Percentiles rank a stretch among this genome's conserved stretches.
Evolutionary conservation across 2,888 invertebrate genomes (phyloP).

Genomic region (Strigamia maritima): DNA sequence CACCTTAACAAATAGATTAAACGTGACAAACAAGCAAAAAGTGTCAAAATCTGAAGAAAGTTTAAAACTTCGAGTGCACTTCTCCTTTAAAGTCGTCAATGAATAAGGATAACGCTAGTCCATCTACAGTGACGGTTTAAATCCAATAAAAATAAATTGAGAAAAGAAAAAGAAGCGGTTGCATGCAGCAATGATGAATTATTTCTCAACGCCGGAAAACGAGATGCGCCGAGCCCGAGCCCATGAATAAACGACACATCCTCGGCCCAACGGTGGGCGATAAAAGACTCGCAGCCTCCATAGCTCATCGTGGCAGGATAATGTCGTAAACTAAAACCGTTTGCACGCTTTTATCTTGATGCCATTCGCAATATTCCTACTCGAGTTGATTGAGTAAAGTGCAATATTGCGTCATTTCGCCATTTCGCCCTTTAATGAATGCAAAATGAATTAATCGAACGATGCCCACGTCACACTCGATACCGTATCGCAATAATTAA

Average conservation of each 20-base stretch:
- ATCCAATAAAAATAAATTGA: not conserved
- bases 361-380: not conserved
- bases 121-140: not conserved
- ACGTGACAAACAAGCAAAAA: not conserved
- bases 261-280: not conserved
- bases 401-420: not conserved
- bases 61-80: no score
- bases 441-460: not conserved
- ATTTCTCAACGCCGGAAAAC: not conserved
- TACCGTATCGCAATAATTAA: no score
- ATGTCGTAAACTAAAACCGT: not conserved
- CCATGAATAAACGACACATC: not conserved
- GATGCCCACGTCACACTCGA: no score
- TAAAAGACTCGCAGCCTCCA: not conserved
- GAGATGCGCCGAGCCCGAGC: not conserved
- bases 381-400: not conserved
- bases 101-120: not conserved
- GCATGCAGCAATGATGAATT: not conserved
- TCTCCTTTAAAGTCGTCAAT: not conserved
- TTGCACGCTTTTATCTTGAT: constrained; percentile 5
- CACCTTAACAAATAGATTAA: not conserved
- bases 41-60: not conserved
- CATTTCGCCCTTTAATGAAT: not conserved
- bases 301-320: not conserved
- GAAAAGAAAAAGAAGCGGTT: not conserved